A percentile compares a stretch with the other conserved stretches of the same genome.
Conservation (phyloP, 2,888 invertebrate genomes). For the Scaptomyza tumidula region DNA sequence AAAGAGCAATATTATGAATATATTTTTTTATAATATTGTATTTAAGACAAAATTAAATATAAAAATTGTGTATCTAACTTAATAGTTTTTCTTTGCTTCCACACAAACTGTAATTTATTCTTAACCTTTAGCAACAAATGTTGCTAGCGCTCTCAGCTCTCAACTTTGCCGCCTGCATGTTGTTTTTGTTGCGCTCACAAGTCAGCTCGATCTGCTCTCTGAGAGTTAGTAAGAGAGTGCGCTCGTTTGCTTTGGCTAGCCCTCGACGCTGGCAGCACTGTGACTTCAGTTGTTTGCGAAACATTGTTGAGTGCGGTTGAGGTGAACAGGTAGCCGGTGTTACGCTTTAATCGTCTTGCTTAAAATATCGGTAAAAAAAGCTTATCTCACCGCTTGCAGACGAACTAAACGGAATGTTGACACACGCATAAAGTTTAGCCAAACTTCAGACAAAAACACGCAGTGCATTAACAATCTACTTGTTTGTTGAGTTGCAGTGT, state of each 20-base stretch:
- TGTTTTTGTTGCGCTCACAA: conserved; percentile 31
- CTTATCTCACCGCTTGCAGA: conserved; percentile 25
- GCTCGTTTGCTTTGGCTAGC: conserved; percentile 49
- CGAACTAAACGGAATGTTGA: conserved; percentile 54
- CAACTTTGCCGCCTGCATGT: no score
- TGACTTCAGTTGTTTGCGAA: conserved; percentile 42
- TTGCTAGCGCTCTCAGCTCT: conserved; percentile 21
- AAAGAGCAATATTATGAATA: neutral
- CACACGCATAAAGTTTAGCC: conserved; percentile 28
- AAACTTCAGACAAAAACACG: conserved; percentile 2
- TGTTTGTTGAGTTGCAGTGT: neutral
- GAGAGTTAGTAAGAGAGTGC: conserved; percentile 2
- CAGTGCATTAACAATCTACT: neutral
- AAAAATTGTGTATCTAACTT: neutral
- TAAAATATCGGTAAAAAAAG: conserved; percentile 19
- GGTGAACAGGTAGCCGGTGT: neutral
- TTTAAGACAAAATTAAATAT: no score
- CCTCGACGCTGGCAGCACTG: conserved; percentile 53
- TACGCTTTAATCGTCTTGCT: conserved; percentile 5
- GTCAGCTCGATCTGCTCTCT: conserved; percentile 55
- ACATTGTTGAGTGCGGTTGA: conserved; percentile 60
- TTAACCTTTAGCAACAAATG: conserved; percentile 39
- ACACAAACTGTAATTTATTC: neutral
- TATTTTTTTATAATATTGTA: no score
- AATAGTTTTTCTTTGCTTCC: neutral